Percentiles rank a stretch among this genome's conserved stretches.
These are phyloP conservation scores for Conus betulinus DNA, from an alignment of 1,140 invertebrate species.

Conservation along the genomic window DNA sequence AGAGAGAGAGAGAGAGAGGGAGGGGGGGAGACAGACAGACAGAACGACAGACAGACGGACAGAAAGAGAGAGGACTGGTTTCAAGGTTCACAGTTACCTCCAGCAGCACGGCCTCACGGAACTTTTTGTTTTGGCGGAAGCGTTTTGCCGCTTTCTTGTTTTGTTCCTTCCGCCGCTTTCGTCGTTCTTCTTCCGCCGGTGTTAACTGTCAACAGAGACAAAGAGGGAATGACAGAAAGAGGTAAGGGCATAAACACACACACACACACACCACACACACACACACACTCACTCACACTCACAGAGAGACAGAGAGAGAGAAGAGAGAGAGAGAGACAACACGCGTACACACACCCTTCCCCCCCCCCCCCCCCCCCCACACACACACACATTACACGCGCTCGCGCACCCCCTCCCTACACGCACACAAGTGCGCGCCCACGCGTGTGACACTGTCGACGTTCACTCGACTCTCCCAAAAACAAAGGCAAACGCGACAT, in stretches of 20 bases:
- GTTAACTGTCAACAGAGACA: conserved; percentile 5
- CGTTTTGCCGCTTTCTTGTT: conserved; percentile 21
- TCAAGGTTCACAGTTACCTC: background rate
- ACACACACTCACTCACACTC: background rate
- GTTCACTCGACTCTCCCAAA: too few relatives aligned
- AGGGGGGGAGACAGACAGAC: too few relatives aligned
- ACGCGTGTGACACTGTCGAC: too few relatives aligned
- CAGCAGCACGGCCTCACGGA: background rate
- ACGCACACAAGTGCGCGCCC: too few relatives aligned
- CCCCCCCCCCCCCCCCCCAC: too few relatives aligned
- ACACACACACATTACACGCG: too few relatives aligned
- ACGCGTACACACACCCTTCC: too few relatives aligned
- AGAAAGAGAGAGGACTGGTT: too few relatives aligned
- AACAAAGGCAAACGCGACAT: too few relatives aligned
- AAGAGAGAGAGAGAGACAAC: background rate
- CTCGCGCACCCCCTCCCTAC: too few relatives aligned
- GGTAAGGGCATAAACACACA: background rate
- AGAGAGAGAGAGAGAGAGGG: too few relatives aligned
- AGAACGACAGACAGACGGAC: too few relatives aligned
- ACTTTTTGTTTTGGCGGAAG: conserved; percentile 25
- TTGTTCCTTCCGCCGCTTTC: conserved; percentile 10
- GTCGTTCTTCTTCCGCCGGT: background rate
- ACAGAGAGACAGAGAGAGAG: background rate
- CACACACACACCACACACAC: background rate
- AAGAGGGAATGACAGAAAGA: background rate